Base-by-base conservation (phyloP, 2,113 vertebrate genomes). In the Edolisoma coerulescens region DNA sequence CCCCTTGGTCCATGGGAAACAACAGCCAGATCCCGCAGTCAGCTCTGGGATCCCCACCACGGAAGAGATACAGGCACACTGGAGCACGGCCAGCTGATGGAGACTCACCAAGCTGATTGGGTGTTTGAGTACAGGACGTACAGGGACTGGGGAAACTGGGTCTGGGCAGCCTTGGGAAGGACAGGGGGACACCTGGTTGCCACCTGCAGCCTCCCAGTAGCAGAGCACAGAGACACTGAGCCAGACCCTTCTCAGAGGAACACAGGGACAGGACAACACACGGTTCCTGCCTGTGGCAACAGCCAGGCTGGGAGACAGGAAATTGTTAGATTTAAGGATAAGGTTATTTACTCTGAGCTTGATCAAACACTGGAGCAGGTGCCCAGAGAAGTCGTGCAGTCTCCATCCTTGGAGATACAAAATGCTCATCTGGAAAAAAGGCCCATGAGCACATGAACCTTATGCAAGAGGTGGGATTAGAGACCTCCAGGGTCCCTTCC, bases 21-120 rank as follows among this genome's bases (percentile, higher is more conserved):
- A 27, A 23, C 0, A 0, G 33, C 71, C 54, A 74, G 54, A 61
- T 0, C 11, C 57, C 5, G 0, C 1, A 18, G 0, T 2, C 3
- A 63, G 39, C 56, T 65, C 76, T 18, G 30, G 59, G n/a, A 64
- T 57, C 16, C 44, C 57, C 59, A 9, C 17, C 23, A 24, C 1
- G 1, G 41, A 27, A 19, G 10, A 28, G 26, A 37, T 1, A 9
- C 0, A 6, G 61, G 28, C 16, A 20, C 27, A 12, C 8, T 3
- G 41, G 11, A 60, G 12, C 13, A 78, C 14, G 9, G 6, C 16
- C 42, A n/a, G 45, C 54, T 45, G 35, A 1, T 8, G 56, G 33
- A 41, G 27, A 61, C 18, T 9, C 60, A 27, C 33, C 80, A 10
- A 9, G 22, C 41, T 50, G 24, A 4, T 1, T 10, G 23, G 22